Evolutionary conservation across 1,140 invertebrate genomes (phyloP).

Genomic region (Drosophila erecta): DNA sequence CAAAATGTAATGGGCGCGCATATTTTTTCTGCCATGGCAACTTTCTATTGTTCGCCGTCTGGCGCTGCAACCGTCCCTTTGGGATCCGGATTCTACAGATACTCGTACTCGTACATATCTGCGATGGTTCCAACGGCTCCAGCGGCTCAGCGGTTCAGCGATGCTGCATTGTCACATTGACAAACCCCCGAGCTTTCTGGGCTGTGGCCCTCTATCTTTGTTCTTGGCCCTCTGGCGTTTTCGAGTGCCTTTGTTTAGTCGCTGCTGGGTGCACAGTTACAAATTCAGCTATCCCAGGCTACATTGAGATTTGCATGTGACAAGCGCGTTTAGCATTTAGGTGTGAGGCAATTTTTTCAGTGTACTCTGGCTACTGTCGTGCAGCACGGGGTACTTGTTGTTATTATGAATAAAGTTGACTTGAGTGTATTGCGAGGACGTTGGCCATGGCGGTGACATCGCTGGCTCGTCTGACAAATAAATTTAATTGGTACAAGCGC

Average conservation of each 20-base stretch:
- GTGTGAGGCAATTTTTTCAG: not conserved
- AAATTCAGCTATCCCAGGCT: not conserved
- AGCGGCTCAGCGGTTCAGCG: slow-evolving; percentile 24
- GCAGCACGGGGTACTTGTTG: slow-evolving; percentile 35
- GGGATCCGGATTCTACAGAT: slow-evolving; percentile 30
- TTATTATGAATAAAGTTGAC: slow-evolving; percentile 69
- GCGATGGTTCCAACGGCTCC: slow-evolving; percentile 6
- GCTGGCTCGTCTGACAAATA: slow-evolving; percentile 56
- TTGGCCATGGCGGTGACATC: slow-evolving; percentile 50
- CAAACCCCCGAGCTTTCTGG: slow-evolving; percentile 43
- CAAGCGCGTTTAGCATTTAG: too few species aligned
- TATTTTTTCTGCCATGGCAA: slow-evolving; percentile 65
- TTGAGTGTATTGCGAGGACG: slow-evolving; percentile 62
- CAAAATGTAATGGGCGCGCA: slow-evolving; percentile 60
- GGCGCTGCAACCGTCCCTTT: slow-evolving; percentile 34
- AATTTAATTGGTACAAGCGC: slow-evolving; percentile 72
- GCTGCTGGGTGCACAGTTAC: slow-evolving; percentile 18
- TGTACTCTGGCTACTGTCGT: slow-evolving; percentile 14
- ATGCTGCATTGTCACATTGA: slow-evolving; percentile 72
- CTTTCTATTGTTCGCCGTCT: slow-evolving; percentile 55
- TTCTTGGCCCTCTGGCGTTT: slow-evolving; percentile 55
- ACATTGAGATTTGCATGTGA: too few species aligned
- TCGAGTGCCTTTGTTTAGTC: slow-evolving; percentile 66
- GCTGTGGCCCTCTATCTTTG: slow-evolving; percentile 44
- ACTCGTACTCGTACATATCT: slow-evolving; percentile 27